Evolutionary conservation across 2,113 vertebrate species (phyloP), one percentile per base, ranked within the genome.

Genomic region (Elgaria multicarinata): DNA sequence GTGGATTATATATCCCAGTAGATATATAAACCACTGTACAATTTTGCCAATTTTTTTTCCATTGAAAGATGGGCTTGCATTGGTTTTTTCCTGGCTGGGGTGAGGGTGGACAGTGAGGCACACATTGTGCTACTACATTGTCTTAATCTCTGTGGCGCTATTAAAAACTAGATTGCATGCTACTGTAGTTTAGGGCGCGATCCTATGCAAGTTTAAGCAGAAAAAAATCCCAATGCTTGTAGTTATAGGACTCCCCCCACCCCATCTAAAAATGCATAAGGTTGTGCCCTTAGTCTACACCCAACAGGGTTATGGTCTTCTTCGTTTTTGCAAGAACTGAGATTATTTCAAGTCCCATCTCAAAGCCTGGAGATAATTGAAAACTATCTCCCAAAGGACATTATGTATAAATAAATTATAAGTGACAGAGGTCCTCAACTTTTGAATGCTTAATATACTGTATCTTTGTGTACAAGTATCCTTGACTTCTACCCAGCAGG

Each of bases 341-440:
- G 7, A 42, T 84, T 84, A 71, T 71, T 71, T 84, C 39, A 24
- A 69, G 31, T n/a, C 22, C 42, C 36, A 77, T 44, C 36, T 67
- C 64, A 24, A 50, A n/a, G 42, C 6, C 33, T 55, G 64, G 31
- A 67, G 26, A 20, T n/a, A 36, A 18, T 3, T 46, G 8, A 24
- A 67, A 78, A 36, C 33, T 1, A 31, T 80, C 53, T 80, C 31
- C 78, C n/a, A 58, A 80, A 53, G 67, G 13, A 53, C n/a, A 36
- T 16, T 69, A 71, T 53, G 26, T 55, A 80, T 71, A 53, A 71
- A 80, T 80, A 77, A 77, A 87, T 87, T 16, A 66, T 77, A 87
- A 87, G 20, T 3, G 39, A 71, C 36, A 13, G n/a, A 71, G n/a
- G 31, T 55, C 36, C n/a, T 72, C 69, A 39, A 80, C 1, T 71